These are phyloP conservation scores for Sphyrna mokarran DNA, from an alignment of 2,113 vertebrate species.

Conservation along the genomic window DNA sequence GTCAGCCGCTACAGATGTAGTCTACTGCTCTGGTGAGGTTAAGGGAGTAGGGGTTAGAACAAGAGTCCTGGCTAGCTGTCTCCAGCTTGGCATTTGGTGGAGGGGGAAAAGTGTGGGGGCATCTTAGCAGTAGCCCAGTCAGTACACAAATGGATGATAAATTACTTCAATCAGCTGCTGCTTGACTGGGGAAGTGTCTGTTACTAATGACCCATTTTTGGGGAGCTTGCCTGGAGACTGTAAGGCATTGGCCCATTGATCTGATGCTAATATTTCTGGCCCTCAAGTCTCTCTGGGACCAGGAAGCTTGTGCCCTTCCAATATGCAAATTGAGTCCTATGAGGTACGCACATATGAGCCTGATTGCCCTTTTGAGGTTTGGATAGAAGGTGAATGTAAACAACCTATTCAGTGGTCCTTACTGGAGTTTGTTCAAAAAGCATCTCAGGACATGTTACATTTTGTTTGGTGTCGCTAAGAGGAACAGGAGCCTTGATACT, in stretches of 20 bases:
- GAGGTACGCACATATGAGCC: background rate
- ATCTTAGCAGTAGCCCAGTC: background rate
- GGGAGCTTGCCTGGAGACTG: background rate
- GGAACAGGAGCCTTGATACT: background rate
- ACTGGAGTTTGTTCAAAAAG: background rate
- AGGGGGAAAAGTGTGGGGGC: no score
- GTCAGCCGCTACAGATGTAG: background rate
- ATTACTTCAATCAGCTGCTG: background rate
- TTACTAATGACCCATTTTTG: background rate
- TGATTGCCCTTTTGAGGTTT: background rate
- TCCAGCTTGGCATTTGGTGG: no score
- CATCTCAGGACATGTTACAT: background rate
- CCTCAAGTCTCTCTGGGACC: background rate
- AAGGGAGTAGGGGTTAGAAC: background rate
- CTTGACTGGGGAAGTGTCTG: background rate
- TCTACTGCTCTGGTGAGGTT: background rate
- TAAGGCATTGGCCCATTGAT: background rate
- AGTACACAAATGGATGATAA: background rate
- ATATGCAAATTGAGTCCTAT: background rate
- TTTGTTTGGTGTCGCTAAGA: background rate
- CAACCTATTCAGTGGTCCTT: background rate
- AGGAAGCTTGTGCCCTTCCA: background rate
- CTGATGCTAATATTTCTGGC: background rate
- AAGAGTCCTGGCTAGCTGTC: background rate
- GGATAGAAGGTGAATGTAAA: background rate